phyloP scores from a whole-genome alignment of 30 jellyfish, hydroid and myxozoan species.

The Cassiopea xamachana region DNA sequence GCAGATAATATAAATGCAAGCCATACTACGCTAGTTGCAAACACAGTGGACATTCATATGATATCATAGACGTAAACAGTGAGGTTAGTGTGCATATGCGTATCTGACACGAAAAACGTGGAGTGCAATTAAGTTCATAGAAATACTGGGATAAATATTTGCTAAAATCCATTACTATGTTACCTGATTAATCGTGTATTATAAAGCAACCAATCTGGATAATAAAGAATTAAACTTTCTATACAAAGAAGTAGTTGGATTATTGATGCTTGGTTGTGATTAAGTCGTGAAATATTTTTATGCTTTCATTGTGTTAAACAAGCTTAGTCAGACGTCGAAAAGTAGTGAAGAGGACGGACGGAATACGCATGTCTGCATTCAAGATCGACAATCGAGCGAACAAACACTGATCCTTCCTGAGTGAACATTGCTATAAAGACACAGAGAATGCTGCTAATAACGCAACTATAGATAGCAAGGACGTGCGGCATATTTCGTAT shows the following conservation, averaged over 20 bases:
- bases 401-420: neutral
- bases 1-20: neutral
- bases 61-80: neutral
- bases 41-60: neutral
- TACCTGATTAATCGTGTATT: slow-evolving; percentile 54
- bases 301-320: slow-evolving; percentile 40
- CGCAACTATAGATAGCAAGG: neutral
- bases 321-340: slow-evolving; percentile 46
- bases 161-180: slow-evolving; percentile 6
- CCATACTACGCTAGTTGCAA: neutral
- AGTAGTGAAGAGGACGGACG: slow-evolving; percentile 1
- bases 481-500: neutral
- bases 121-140: neutral
- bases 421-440: neutral
- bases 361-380: neutral
- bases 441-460: neutral
- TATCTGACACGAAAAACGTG: neutral
- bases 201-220: slow-evolving; percentile 47
- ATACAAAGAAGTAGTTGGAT: slow-evolving; percentile 67
- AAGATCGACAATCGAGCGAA: neutral
- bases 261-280: slow-evolving; percentile 58
- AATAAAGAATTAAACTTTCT: slow-evolving; percentile 49
- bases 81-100: neutral
- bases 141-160: neutral
- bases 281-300: slow-evolving; percentile 31